Base-by-base conservation (phyloP, 2,888 invertebrate genomes). In the Leucania comma region DNA sequence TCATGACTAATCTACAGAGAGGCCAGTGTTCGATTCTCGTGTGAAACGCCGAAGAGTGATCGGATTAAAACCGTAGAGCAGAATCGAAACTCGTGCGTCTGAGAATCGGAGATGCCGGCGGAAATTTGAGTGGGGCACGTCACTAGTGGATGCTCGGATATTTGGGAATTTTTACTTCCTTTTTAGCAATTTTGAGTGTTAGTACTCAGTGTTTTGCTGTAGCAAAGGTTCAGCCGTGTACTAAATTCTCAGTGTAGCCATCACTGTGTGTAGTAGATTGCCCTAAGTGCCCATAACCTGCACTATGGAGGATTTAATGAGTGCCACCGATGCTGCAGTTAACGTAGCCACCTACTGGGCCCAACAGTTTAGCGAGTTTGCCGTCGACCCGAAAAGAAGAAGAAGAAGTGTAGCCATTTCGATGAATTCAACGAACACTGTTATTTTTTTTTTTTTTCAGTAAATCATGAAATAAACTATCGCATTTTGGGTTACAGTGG, bases 41-140 rank as follows among this genome's bases (percentile, higher is more conserved):
- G 86, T 85, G 89, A 88, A 89, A 86, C 84, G 85, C 72, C 80
- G 85, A 87, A 88, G 87, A 88, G 87, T 88, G 90, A 92, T 92
- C 88, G 88, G 91, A 93, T 92, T 92, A 90, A 78, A 83, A 86
- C 68, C 78, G 48, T 69, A 79, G 58, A 70, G 71, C 74, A 66
- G 68, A 70, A 79, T 72, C 72, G 73, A 70, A 73, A 77, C 61
- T 70, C 66, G 26, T 72, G 75, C 69, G 61, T 81, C 62, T 76
- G 75, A 82, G 78, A 70, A 70, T 64, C 42, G 50, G 57, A 65
- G 35, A 68, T 71, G 59, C 20, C 24, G 32, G 29, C 61, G 35
- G 67, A 68, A 61, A 67, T 78, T 61, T 58, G 20, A 58, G 32
- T 63, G 48, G 22, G 51, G 10, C 26, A 38, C 35, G 62, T 53